Base-by-base conservation (phyloP, 1,140 invertebrate genomes). In the Trachymyrmex cornetzi region DNA sequence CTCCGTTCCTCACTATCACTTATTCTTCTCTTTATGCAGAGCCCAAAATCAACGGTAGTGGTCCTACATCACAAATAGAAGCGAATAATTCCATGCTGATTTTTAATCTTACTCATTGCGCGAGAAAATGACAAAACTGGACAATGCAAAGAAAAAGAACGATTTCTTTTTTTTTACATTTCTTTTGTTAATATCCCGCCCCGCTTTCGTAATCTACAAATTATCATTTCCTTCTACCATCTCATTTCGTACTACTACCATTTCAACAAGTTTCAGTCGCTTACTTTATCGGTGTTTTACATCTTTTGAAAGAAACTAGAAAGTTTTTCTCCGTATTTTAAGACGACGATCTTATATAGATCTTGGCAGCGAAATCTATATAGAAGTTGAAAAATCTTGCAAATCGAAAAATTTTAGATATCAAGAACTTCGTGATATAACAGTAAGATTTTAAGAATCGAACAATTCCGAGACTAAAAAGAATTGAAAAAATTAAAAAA, bases 1-100 rank as follows among this genome's bases (percentile, higher is more conserved):
- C 55, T 4, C 27, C 24, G 3, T 57, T 55, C 27, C 14, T 38
- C 55, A 19, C 22, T 27, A n/a, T 34, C 44, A 34, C 24, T 57
- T 66, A 72, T 86, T 59, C 38, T 57, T 67, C 34, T 71, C 24
- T 69, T 44, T 53, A 44, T 6, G 30, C 55, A 77, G 66, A 88
- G 48, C 75, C 86, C 48, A 77, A 87, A 27, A 74, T 89, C 63
- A 69, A 74, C 77, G 72, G 19, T 74, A 38, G 81, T 79, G 48
- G 12, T 55, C 14, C 44, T 59, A 84, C 50, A 53, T 88, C 14
- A n/a, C 16, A 55, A 53, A 55, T n/a, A 30, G 67, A 57, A 24
- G 14, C 19, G 27, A 75, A 86, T 86, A 88, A 88, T 67, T 88
- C 30, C 24, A 9, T 27, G 57, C 38, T 30, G 9, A 0, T 55